Evolutionary conservation across 2,888 invertebrate species (phyloP).

Genomic region (Oxycera nigricornis): DNA sequence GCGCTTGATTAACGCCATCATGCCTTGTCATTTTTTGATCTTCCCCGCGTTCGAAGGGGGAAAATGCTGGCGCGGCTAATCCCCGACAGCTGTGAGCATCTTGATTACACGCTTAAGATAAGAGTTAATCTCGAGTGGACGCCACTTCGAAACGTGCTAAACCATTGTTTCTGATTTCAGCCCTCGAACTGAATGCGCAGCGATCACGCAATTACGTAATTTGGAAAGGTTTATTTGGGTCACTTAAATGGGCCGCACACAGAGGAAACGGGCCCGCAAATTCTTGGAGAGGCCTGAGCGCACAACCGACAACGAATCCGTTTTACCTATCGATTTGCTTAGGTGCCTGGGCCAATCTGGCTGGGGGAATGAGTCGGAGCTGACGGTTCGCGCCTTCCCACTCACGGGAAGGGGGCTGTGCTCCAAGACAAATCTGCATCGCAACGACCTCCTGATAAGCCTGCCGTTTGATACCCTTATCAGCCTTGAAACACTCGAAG

Average conservation of each 20-base stretch:
- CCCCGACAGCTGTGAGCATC: background rate
- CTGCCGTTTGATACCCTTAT: constrained; percentile 69
- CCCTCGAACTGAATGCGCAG: background rate
- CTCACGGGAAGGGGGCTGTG: constrained; percentile 78
- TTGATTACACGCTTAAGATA: background rate
- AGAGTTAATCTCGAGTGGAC: background rate
- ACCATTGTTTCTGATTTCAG: constrained; percentile 32
- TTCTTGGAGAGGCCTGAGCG: background rate
- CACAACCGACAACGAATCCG: constrained; percentile 47
- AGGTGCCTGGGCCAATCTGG: constrained; percentile 57
- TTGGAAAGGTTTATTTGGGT: background rate
- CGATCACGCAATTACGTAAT: constrained; percentile 32
- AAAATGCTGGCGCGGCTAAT: background rate
- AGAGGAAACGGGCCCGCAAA: constrained; percentile 19
- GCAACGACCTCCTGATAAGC: constrained; percentile 68
- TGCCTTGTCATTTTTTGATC: background rate
- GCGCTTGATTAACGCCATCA: background rate
- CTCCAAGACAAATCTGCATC: constrained; percentile 65
- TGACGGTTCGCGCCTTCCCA: constrained; percentile 68
- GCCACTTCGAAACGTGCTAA: background rate
- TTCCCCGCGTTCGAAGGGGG: constrained; percentile 6
- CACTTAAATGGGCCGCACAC: constrained; percentile 41
- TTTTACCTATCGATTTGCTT: background rate
- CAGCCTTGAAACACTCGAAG: constrained; percentile 66
- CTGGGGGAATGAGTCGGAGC: constrained; percentile 66